These are phyloP conservation scores for Kryphioiulus occultus DNA, from an alignment of 2,888 invertebrate species.

Conservation along the genomic window DNA sequence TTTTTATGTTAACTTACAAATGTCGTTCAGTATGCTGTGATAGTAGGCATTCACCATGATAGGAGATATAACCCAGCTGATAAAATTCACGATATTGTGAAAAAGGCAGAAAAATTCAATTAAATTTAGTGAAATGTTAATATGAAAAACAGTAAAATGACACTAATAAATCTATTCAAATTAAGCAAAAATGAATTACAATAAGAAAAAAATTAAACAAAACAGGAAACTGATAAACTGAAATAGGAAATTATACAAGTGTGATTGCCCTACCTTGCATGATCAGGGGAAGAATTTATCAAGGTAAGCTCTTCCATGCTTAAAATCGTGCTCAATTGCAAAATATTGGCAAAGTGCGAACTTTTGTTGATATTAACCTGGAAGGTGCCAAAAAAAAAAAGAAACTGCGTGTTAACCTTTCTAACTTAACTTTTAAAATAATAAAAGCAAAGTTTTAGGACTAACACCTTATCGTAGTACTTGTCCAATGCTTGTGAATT, in stretches of 20 bases:
- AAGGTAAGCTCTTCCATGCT: not conserved
- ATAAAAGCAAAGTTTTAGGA: not conserved
- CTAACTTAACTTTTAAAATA: not conserved
- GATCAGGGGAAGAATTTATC: not conserved
- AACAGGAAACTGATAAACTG: too few species aligned
- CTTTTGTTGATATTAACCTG: not conserved
- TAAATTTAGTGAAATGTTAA: too few species aligned
- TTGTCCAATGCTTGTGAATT: not conserved
- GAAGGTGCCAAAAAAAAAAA: not conserved
- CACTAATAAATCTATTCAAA: too few species aligned
- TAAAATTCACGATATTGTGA: too few species aligned
- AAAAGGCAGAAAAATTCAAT: too few species aligned
- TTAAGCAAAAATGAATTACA: too few species aligned
- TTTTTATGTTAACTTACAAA: not conserved
- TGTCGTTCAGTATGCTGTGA: not conserved
- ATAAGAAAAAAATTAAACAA: too few species aligned
- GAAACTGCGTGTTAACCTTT: not conserved
- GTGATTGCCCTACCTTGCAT: not conserved
- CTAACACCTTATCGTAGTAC: not conserved
- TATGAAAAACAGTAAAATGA: too few species aligned
- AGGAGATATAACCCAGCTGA: slow-evolving; percentile 32
- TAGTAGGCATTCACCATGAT: slow-evolving; percentile 39
- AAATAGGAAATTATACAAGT: too few species aligned
- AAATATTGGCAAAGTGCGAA: not conserved
- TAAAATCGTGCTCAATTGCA: not conserved